phyloP scores from a whole-genome alignment of 2,113 vertebrate genomes.

The Probosciger aterrimus region DNA sequence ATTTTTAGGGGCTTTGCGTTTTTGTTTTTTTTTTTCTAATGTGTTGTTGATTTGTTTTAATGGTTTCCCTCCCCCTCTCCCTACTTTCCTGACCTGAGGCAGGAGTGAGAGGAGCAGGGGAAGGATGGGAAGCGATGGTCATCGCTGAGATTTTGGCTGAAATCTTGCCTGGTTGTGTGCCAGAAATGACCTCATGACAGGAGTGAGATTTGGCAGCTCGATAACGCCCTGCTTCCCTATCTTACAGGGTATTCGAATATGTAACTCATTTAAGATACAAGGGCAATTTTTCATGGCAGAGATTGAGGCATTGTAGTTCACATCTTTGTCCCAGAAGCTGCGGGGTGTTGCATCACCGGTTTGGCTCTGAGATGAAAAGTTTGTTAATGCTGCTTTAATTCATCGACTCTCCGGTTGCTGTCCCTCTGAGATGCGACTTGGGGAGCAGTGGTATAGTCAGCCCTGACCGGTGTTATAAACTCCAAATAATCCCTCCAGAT shows the following conservation, averaged over 20 bases:
- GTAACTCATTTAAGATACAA: slow-evolving; percentile 24
- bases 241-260: slow-evolving; percentile 26
- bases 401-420: neutral
- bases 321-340: slow-evolving; percentile 47
- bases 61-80: neutral
- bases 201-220: slow-evolving; percentile 58
- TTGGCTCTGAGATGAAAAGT: neutral
- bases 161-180: neutral
- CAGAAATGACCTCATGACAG: slow-evolving; percentile 65
- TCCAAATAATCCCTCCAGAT: fast-evolving
- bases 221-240: neutral
- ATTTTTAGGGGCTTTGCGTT: neutral
- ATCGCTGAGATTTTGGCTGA: slow-evolving; percentile 4
- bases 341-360: neutral
- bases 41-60: neutral
- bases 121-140: neutral
- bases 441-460: fast-evolving
- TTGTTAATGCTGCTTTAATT: neutral
- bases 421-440: neutral
- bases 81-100: neutral
- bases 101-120: neutral
- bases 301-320: neutral
- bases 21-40: neutral
- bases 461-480: neutral
- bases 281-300: slow-evolving; percentile 32